Evolutionary conservation across 2,113 vertebrate genomes (phyloP), one percentile per base, ranked within the genome.

Genomic region (Oophaga pumilio): DNA sequence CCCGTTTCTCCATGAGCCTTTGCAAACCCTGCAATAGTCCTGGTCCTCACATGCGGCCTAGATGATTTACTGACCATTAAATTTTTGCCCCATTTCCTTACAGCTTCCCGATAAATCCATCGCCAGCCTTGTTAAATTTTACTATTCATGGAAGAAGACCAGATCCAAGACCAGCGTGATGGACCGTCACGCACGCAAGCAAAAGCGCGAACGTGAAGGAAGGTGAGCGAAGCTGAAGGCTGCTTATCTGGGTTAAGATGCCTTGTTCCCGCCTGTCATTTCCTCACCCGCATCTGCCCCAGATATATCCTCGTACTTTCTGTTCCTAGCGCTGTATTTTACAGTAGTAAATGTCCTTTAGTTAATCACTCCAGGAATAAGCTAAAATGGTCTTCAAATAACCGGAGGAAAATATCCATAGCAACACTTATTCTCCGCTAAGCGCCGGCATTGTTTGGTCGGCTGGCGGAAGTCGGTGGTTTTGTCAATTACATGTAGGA

Each of bases 121-220:
- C 93, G 96, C 97, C 88, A 99, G 97, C 89, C 92, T 99, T 93
- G 98, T 99, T 89, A 96, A 97, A 68, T 99, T 98, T 90, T 99
- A 99, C 92, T 99, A 99, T 91, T 98, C 97, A 0, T 99, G 98
- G 98, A 99, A 99, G 94, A 99, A 99, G 92, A 99, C 97, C 0
- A 96, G 98, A 89, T 98, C 96, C 91, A 98, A 97, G 94, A 99
- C 97, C 53, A 99, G 98, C 0, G 94, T 99, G 92, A 99, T 99
- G 98, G 98, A 99, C 71, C 95, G 98, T 64, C 98, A 99, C 52
- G 97, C 96, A 57, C 96, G 98, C 76, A 98, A 97, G 88, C 96
- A 97, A 85, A 98, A 97, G 89, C 94, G 97, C 81, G 97, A 98
- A 89, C 93, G 97, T 59, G 98, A 96, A 24, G 96, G 98, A 89